Conservation (phyloP, 1,140 invertebrate genomes). For the Coelopa frigida region DNA sequence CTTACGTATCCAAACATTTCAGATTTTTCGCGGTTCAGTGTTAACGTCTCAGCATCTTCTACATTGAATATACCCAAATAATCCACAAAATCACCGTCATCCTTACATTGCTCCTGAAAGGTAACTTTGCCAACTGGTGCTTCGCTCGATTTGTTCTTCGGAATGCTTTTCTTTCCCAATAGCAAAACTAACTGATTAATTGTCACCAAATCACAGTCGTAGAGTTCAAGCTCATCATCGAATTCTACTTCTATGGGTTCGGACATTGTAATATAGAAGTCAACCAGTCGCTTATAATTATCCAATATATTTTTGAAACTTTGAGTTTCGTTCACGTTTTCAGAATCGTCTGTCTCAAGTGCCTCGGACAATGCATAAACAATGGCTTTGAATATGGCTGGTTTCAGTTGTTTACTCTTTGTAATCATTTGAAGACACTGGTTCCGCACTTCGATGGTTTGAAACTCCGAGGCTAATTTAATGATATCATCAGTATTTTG, state of each 20-base stretch:
- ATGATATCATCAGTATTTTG: slow-evolving; percentile 48
- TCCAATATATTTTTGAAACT: slow-evolving; percentile 16
- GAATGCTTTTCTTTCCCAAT: slow-evolving; percentile 11
- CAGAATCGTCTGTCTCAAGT: neutral
- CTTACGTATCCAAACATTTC: slow-evolving; percentile 30
- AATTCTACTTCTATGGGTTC: slow-evolving; percentile 8
- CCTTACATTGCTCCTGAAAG: slow-evolving; percentile 8
- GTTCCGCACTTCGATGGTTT: slow-evolving; percentile 63
- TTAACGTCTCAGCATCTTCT: slow-evolving; percentile 19
- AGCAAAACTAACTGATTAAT: slow-evolving; percentile 39
- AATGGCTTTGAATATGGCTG: slow-evolving; percentile 29
- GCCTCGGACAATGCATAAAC: slow-evolving; percentile 20
- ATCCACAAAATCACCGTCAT: slow-evolving; percentile 33
- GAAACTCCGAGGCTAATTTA: slow-evolving; percentile 57
- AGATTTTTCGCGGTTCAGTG: slow-evolving; percentile 17
- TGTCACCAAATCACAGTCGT: slow-evolving; percentile 34
- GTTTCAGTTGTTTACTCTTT: slow-evolving; percentile 46
- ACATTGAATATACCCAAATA: slow-evolving; percentile 35
- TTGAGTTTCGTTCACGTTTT: neutral
- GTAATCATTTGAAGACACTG: slow-evolving; percentile 66
- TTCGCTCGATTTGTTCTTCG: neutral
- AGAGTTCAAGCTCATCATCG: slow-evolving; percentile 25
- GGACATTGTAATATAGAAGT: slow-evolving; percentile 24
- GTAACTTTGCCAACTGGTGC: slow-evolving; percentile 4
- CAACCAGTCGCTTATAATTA: slow-evolving; percentile 32